phyloP scores from a whole-genome alignment of 2,113 vertebrate species.

The Sebastes schlegelii region DNA sequence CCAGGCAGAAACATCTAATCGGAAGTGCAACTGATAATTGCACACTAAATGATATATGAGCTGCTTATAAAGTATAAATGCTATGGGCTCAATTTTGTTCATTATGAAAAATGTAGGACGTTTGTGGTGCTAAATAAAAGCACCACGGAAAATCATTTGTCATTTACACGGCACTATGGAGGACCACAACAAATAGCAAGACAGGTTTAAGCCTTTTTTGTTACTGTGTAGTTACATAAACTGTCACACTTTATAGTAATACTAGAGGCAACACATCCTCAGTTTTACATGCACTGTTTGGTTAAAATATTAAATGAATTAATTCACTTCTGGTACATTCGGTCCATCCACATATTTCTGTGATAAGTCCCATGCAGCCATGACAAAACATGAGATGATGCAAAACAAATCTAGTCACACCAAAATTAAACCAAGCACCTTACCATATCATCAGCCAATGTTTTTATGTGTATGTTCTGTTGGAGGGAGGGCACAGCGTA shows the following conservation, averaged over 20 bases:
- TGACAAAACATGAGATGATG: conserved; percentile 49
- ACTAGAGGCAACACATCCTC: neutral
- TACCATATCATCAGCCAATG: conserved; percentile 99
- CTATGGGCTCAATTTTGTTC: conserved; percentile 47
- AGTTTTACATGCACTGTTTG: neutral
- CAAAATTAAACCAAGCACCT: conserved; percentile 85
- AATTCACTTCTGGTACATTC: conserved; percentile 58
- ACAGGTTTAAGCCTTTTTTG: conserved; percentile 14
- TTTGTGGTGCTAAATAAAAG: conserved; percentile 6
- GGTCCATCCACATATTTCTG: conserved; percentile 71
- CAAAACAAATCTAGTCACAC: conserved; percentile 60
- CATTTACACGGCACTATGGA: neutral
- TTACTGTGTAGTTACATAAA: neutral
- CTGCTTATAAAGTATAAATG: conserved; percentile 41
- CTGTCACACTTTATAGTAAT: neutral
- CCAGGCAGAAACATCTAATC: conserved; percentile 43
- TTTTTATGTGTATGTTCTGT: conserved; percentile 99
- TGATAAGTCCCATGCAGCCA: conserved; percentile 57
- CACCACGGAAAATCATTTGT: conserved; percentile 15
- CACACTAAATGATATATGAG: conserved; percentile 61
- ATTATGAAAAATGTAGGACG: conserved; percentile 44
- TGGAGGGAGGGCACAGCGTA: conserved; percentile 87
- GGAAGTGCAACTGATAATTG: conserved; percentile 52
- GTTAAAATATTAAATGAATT: neutral
- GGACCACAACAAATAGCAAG: neutral